phyloP scores from a whole-genome alignment of 2,888 invertebrate genomes.

The Drosophila quinaria region DNA sequence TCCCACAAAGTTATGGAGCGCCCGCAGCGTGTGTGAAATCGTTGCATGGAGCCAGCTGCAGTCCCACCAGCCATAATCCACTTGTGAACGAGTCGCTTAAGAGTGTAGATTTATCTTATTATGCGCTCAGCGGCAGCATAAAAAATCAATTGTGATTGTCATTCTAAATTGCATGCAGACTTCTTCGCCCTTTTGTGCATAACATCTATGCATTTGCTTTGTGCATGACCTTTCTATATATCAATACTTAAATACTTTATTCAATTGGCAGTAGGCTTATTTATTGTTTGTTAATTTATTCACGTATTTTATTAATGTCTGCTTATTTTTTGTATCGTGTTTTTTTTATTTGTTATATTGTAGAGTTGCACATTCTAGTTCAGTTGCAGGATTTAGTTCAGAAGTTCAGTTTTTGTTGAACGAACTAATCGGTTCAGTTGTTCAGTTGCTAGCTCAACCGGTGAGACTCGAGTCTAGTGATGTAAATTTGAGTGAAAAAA shows the following conservation, averaged over 20 bases:
- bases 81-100: not conserved
- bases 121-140: slow-evolving; percentile 2
- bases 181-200: slow-evolving; percentile 19
- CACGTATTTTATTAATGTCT: slow-evolving; percentile 14
- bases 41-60: slow-evolving; percentile 39
- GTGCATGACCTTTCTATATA: not conserved
- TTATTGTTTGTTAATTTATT: not conserved
- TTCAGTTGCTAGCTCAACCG: too few species aligned
- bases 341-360: slow-evolving; percentile 27
- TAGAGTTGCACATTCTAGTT: too few species aligned
- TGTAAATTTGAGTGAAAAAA: too few species aligned
- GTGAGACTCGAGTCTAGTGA: too few species aligned
- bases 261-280: not conserved
- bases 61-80: slow-evolving; percentile 47
- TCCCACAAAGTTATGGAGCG: slow-evolving; percentile 93
- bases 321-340: slow-evolving; percentile 8
- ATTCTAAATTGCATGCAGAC: slow-evolving; percentile 18
- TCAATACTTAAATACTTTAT: not conserved
- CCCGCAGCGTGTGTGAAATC: slow-evolving; percentile 89
- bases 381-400: too few species aligned
- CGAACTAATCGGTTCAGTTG: too few species aligned
- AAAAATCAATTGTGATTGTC: slow-evolving; percentile 26
- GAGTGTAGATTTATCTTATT: slow-evolving; percentile 4
- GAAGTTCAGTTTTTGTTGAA: too few species aligned
- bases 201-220: slow-evolving; percentile 3